A percentile compares a stretch with the other conserved stretches of the same genome.
Evolutionary conservation across 2,888 invertebrate species (phyloP).

Genomic region (Patella ulyssiponensis): DNA sequence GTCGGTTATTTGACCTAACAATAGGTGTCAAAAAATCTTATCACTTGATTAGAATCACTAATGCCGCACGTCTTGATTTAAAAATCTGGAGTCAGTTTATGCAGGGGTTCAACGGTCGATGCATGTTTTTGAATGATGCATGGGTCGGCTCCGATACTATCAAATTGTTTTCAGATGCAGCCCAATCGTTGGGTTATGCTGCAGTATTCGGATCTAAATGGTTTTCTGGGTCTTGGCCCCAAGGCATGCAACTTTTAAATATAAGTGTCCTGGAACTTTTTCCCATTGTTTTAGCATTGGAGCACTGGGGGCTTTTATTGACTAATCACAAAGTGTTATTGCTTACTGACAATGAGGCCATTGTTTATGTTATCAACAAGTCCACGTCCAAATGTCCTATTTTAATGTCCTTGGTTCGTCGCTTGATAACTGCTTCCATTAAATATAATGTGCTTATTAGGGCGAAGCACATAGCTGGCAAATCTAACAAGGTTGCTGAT

Average conservation of each 20-base stretch:
- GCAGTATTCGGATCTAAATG: constrained; percentile 16
- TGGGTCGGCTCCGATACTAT: constrained; percentile 6
- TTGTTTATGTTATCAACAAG: too few relatives aligned
- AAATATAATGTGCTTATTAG: too few relatives aligned
- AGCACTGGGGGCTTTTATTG: too few relatives aligned
- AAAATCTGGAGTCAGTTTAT: not conserved
- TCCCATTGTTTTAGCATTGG: not conserved
- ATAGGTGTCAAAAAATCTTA: not conserved
- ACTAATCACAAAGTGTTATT: too few relatives aligned
- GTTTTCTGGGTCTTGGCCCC: constrained; percentile 14
- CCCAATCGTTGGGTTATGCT: constrained; percentile 8
- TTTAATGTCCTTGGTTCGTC: too few relatives aligned
- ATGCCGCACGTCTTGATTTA: not conserved
- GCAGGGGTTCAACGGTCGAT: not conserved
- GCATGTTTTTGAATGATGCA: not conserved
- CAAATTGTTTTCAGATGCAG: constrained; percentile 9
- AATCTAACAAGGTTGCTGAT: too few relatives aligned
- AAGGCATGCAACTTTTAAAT: not conserved
- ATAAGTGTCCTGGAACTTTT: constrained; percentile 14
- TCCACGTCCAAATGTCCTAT: too few relatives aligned
- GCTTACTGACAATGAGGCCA: too few relatives aligned
- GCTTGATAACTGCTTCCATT: too few relatives aligned
- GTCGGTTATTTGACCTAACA: not conserved
- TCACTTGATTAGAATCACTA: not conserved
- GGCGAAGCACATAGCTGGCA: too few relatives aligned